phyloP scores from a whole-genome alignment of 1,140 invertebrate species.

The Aporrectodea caliginosa region DNA sequence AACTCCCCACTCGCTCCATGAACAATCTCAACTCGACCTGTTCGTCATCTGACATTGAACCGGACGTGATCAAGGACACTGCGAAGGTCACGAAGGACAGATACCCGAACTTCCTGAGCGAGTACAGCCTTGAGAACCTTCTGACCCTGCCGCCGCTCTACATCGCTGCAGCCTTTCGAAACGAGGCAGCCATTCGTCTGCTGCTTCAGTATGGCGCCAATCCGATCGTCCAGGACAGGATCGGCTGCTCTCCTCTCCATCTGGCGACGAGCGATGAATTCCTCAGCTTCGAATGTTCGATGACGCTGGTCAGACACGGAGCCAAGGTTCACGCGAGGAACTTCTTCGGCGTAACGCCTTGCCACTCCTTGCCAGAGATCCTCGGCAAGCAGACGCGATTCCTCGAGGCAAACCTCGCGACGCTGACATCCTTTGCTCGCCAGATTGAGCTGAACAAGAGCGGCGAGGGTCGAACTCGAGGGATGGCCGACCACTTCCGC shows the following conservation, averaged over 20 bases:
- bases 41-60: not conserved
- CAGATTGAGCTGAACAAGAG: constrained; percentile 33
- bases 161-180: constrained; percentile 58
- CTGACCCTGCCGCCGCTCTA: constrained; percentile 60
- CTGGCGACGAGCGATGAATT: constrained; percentile 58
- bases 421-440: constrained; percentile 37
- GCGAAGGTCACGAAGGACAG: not conserved
- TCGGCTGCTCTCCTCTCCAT: constrained; percentile 62
- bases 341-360: constrained; percentile 53
- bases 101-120: constrained; percentile 39
- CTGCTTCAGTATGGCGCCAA: constrained; percentile 61
- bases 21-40: not conserved
- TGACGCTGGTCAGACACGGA: constrained; percentile 59
- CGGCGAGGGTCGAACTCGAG: not conserved
- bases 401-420: constrained; percentile 45
- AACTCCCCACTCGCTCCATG: not conserved
- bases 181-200: constrained; percentile 58
- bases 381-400: constrained; percentile 55
- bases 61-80: not conserved
- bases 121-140: constrained; percentile 57
- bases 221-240: constrained; percentile 56
- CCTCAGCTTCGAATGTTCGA: constrained; percentile 59
- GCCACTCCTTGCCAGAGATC: constrained; percentile 50
- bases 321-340: constrained; percentile 57
- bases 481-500: not conserved